Conservation (phyloP, 1,140 invertebrate genomes). For the Bombyx mori region DNA sequence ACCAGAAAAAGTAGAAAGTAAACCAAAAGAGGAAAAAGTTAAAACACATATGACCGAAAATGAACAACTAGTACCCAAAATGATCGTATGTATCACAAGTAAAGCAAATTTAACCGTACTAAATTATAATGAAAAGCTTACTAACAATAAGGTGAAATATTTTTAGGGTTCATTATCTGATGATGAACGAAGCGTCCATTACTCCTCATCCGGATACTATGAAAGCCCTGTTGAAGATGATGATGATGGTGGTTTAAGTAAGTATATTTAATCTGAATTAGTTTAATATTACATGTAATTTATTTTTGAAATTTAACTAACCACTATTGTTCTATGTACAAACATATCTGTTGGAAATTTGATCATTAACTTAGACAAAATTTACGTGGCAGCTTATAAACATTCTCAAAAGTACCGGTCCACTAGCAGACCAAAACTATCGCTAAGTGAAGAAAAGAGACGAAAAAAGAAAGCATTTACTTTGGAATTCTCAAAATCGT, state of each 20-base stretch:
- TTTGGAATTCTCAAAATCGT: slow-evolving; percentile 75
- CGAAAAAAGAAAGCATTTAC: slow-evolving; percentile 78
- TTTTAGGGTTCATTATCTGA: slow-evolving; percentile 74
- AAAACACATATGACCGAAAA: slow-evolving; percentile 28
- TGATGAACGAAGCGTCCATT: slow-evolving; percentile 79
- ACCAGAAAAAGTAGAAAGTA: slow-evolving; percentile 39
- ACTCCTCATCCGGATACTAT: slow-evolving; percentile 84
- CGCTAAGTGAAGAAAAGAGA: slow-evolving; percentile 77
- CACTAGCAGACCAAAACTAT: slow-evolving; percentile 56
- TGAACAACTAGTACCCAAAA: slow-evolving; percentile 53
- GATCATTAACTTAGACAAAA: not conserved
- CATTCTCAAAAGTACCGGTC: slow-evolving; percentile 68
- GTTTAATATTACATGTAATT: too few species aligned
- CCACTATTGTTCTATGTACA: not conserved
- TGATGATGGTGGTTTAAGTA: slow-evolving; percentile 70
- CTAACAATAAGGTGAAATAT: not conserved
- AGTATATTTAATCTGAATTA: slow-evolving; percentile 11
- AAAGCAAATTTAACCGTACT: not conserved
- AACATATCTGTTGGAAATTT: not conserved
- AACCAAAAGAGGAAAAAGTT: slow-evolving; percentile 31
- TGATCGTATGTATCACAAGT: slow-evolving; percentile 30
- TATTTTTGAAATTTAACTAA: too few species aligned
- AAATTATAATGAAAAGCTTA: not conserved
- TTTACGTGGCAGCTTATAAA: slow-evolving; percentile 55
- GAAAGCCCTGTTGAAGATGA: slow-evolving; percentile 83